A percentile compares a stretch with the other conserved stretches of the same genome.
Evolutionary conservation across 1,140 invertebrate species (phyloP).

Genomic region (Sinella curviseta): DNA sequence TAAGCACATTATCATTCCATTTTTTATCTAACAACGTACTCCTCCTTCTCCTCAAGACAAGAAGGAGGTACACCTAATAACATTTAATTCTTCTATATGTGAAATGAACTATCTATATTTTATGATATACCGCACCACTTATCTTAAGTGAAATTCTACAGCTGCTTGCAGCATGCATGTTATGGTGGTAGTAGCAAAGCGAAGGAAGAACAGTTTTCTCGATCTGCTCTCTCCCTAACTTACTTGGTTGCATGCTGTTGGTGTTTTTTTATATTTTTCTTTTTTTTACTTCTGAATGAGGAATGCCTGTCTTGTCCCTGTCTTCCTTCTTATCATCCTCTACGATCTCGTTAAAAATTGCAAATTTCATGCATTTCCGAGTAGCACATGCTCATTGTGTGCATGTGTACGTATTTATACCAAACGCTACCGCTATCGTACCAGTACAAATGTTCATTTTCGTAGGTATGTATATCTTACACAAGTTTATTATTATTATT

Average conservation of each 20-base stretch:
- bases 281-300: background rate
- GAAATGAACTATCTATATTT: background rate
- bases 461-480: background rate
- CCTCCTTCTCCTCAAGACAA: background rate
- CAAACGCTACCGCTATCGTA: no score
- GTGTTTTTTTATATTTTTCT: background rate
- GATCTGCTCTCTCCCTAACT: no score
- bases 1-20: background rate
- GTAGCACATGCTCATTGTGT: no score
- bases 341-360: constrained; percentile 22
- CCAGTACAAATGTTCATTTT: no score
- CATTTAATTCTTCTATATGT: constrained; percentile 1
- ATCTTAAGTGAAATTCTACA: background rate
- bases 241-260: background rate
- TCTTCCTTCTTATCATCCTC: background rate
- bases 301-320: background rate
- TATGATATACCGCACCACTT: background rate
- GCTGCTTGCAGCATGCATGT: no score
- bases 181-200: no score
- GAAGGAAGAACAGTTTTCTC: no score
- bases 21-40: background rate
- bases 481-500: background rate
- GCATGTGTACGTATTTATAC: no score
- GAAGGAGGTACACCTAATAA: background rate
- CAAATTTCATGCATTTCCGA: constrained; percentile 21